A percentile compares a stretch with the other conserved stretches of the same genome.
These are phyloP conservation scores for Scrobipalpa atriplicella DNA, from an alignment of 2,888 invertebrate genomes.

Conservation along the genomic window DNA sequence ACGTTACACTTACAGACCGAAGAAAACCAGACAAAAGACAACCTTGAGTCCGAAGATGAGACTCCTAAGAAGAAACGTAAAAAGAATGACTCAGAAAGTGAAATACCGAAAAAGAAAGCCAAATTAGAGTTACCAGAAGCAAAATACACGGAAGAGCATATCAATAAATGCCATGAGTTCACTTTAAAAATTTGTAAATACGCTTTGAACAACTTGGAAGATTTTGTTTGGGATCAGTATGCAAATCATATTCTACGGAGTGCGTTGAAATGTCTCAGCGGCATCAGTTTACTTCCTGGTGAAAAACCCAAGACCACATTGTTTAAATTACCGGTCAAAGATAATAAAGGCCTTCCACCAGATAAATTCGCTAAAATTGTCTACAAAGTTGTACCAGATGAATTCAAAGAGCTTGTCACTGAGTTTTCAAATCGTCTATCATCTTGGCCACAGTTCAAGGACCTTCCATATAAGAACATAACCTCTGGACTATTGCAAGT, in stretches of 20 bases:
- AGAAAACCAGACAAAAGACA: slow-evolving; percentile 27
- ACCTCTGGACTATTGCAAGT: slow-evolving; percentile 89
- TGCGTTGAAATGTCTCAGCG: slow-evolving; percentile 86
- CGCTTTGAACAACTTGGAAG: slow-evolving; percentile 92
- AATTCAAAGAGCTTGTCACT: slow-evolving; percentile 84
- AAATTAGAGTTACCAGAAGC: slow-evolving; percentile 38
- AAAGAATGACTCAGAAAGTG: slow-evolving; percentile 38
- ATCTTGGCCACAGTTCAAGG: slow-evolving; percentile 90
- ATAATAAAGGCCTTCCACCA: slow-evolving; percentile 64
- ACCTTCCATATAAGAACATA: slow-evolving; percentile 86
- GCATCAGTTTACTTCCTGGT: slow-evolving; percentile 81
- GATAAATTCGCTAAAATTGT: slow-evolving; percentile 62
- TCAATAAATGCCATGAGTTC: slow-evolving; percentile 84
- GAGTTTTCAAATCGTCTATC: slow-evolving; percentile 85
- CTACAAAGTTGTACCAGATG: slow-evolving; percentile 79
- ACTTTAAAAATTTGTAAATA: slow-evolving; percentile 88
- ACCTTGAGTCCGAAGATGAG: slow-evolving; percentile 43
- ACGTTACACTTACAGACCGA: slow-evolving; percentile 59
- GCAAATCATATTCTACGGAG: slow-evolving; percentile 90
- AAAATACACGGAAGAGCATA: slow-evolving; percentile 72
- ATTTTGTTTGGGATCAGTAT: slow-evolving; percentile 90
- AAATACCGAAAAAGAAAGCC: slow-evolving; percentile 37
- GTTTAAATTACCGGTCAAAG: slow-evolving; percentile 54
- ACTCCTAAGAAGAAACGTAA: slow-evolving; percentile 58
- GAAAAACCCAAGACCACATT: slow-evolving; percentile 72